Evolutionary conservation across 2,113 vertebrate species (phyloP).

Genomic region (Sinocyclocheilus anshuiensis): DNA sequence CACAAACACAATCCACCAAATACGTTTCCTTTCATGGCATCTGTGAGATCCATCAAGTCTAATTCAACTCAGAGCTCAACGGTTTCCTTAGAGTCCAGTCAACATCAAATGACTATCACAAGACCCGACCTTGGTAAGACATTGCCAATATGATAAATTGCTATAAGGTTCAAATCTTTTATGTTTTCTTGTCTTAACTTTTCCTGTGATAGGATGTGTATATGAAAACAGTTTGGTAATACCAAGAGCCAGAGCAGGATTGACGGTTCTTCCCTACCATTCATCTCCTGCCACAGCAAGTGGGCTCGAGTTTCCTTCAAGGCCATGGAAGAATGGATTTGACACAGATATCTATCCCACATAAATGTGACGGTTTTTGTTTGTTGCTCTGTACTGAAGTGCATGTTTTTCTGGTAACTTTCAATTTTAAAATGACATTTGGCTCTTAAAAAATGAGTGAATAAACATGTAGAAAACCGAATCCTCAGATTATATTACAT

Average conservation of each 20-base stretch:
- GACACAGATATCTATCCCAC: neutral
- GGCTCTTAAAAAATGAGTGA: neutral
- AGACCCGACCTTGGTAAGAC: constrained; percentile 71
- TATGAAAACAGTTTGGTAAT: constrained; percentile 35
- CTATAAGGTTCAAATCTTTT: neutral
- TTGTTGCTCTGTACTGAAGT: neutral
- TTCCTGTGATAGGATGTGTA: neutral
- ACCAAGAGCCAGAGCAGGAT: constrained; percentile 7
- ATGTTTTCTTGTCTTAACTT: neutral
- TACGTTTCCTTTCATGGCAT: constrained; percentile 63
- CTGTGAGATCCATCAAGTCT: constrained; percentile 71
- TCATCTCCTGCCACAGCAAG: constrained; percentile 32
- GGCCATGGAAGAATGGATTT: constrained; percentile 24
- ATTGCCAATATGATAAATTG: neutral
- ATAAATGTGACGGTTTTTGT: neutral
- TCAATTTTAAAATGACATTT: neutral
- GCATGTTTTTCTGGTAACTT: neutral
- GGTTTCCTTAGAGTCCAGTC: constrained; percentile 71
- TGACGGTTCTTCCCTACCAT: neutral
- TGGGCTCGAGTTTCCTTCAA: constrained; percentile 15
- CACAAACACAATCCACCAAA: constrained; percentile 61
- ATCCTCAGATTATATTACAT: neutral
- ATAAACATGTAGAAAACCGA: neutral
- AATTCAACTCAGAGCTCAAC: constrained; percentile 79
- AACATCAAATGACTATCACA: constrained; percentile 61